Evolutionary conservation across 2,113 vertebrate genomes (phyloP).

Genomic region (Eulacestoma nigropectus): DNA sequence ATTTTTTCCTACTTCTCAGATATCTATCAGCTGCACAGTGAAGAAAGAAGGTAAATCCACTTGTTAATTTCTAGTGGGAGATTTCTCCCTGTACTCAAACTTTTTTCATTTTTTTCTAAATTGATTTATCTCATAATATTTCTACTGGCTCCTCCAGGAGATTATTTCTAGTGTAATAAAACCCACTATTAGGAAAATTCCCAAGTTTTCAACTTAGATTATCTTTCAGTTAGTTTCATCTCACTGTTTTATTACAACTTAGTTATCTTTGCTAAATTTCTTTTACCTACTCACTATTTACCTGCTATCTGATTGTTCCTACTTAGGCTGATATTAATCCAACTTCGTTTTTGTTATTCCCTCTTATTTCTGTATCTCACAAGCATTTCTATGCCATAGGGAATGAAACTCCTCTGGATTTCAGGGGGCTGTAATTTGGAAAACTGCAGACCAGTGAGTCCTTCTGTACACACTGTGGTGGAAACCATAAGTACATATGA

Average conservation of each 20-base stretch:
- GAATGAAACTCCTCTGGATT: neutral
- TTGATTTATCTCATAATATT: neutral
- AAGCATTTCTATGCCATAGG: neutral
- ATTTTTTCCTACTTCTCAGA: neutral
- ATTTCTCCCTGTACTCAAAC: neutral
- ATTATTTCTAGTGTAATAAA: neutral
- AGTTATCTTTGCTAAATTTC: neutral
- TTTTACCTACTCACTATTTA: neutral
- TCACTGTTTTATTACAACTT: neutral
- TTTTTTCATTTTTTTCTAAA: neutral
- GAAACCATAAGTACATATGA: neutral
- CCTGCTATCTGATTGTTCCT: neutral
- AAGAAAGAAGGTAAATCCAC: neutral
- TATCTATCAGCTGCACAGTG: neutral
- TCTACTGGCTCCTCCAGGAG: neutral
- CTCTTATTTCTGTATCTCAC: neutral
- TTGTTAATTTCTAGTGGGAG: neutral
- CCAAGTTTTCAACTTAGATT: neutral
- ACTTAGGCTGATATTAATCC: neutral
- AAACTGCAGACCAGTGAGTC: neutral
- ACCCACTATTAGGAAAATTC: neutral
- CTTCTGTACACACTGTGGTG: neutral
- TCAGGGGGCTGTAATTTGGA: neutral
- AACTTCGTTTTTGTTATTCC: neutral
- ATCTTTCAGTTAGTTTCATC: neutral